Conservation (phyloP, 2,113 vertebrate genomes). For the Mustela nigripes region DNA sequence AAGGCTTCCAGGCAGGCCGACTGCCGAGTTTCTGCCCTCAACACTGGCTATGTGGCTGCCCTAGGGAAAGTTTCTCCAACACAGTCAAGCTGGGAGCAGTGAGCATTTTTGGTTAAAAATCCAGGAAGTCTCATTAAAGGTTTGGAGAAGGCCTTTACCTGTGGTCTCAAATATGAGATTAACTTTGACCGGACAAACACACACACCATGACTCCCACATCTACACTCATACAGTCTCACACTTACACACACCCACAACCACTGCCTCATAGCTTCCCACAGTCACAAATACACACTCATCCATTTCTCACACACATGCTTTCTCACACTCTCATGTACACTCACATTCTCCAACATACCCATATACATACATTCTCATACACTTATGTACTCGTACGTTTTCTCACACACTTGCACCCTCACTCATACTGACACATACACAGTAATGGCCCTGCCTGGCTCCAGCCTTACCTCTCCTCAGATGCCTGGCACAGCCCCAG, state of each 20-base stretch:
- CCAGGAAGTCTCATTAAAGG: background rate
- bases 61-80: background rate
- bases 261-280: background rate
- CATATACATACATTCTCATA: background rate
- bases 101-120: background rate
- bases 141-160: background rate
- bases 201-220: background rate
- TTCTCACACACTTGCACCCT: background rate
- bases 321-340: background rate
- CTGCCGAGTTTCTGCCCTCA: background rate
- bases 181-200: constrained; percentile 14
- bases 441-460: background rate
- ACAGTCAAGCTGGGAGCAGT: background rate
- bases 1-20: background rate
- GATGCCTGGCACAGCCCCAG: background rate
- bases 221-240: background rate
- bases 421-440: background rate
- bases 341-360: background rate
- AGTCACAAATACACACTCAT: background rate
- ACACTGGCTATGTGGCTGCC: background rate
- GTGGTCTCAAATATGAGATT: background rate
- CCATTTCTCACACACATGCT: background rate
- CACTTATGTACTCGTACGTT: background rate
- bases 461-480: background rate
- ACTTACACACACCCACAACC: background rate